These are phyloP conservation scores for Linyphia triangularis DNA, from an alignment of 2,888 invertebrate species.

Conservation along the genomic window DNA sequence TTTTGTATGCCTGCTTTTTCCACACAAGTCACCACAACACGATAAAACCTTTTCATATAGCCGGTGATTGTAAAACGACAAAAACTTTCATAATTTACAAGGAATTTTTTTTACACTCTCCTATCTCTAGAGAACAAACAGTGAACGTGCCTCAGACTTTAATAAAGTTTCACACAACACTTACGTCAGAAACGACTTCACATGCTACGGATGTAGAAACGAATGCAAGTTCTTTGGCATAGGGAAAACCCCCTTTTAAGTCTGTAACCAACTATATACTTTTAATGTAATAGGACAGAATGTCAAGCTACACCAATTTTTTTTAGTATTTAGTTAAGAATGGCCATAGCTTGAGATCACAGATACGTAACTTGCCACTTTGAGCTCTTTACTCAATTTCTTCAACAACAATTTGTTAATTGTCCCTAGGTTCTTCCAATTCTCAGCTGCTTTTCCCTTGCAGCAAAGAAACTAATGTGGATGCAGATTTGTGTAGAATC, in stretches of 20 bases:
- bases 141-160: constrained; percentile 17
- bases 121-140: constrained; percentile 47
- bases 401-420: constrained; percentile 22
- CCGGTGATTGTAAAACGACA: constrained; percentile 49
- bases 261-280: constrained; percentile 35
- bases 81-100: constrained; percentile 49
- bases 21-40: constrained; percentile 42
- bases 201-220: constrained; percentile 6
- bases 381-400: constrained; percentile 18
- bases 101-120: constrained; percentile 43
- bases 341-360: constrained; percentile 72
- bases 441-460: constrained; percentile 71
- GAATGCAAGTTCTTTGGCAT: constrained; percentile 70
- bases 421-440: constrained; percentile 2
- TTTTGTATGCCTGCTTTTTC: constrained; percentile 21
- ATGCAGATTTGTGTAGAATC: constrained; percentile 63
- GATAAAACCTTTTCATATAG: constrained; percentile 52
- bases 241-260: constrained; percentile 15
- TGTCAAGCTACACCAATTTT: constrained; percentile 59
- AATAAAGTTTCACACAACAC: constrained; percentile 9
- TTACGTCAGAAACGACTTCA: constrained; percentile 7
- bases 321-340: constrained; percentile 32
- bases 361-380: constrained; percentile 63
- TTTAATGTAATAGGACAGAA: constrained; percentile 62
- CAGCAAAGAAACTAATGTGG: constrained; percentile 50